These are phyloP conservation scores for Dasypogon diadema DNA, from an alignment of 2,888 invertebrate species.

Conservation along the genomic window DNA sequence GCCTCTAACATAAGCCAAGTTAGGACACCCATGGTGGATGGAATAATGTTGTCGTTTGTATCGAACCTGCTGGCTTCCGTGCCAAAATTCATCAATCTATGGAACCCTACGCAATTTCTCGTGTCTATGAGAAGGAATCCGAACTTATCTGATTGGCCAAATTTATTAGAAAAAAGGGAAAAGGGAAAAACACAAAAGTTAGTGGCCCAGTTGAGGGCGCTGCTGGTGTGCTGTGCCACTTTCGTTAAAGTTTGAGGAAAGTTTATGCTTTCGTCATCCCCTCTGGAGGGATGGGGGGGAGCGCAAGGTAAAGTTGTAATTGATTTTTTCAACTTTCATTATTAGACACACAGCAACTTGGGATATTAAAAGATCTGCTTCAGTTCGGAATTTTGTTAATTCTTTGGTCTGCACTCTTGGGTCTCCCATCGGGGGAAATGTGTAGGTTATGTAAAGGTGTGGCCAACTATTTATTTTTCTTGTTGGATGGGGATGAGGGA, in stretches of 20 bases:
- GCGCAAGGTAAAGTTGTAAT: constrained; percentile 2
- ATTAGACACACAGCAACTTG: background rate
- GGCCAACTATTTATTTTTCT: no score
- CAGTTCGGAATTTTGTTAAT: background rate
- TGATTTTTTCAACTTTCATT: constrained; percentile 9
- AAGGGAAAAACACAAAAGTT: background rate
- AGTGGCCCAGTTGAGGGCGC: background rate
- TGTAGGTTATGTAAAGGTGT: no score
- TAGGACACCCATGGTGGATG: background rate
- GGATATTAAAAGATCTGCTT: background rate
- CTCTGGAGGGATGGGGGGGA: background rate
- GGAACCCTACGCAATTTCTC: background rate
- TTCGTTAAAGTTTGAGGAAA: background rate
- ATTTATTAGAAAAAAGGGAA: background rate
- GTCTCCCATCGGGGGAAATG: no score
- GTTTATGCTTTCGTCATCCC: background rate
- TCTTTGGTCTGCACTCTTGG: background rate
- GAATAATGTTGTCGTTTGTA: background rate
- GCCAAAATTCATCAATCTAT: background rate
- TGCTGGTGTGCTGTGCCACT: background rate
- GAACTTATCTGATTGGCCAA: background rate
- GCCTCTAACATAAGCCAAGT: background rate
- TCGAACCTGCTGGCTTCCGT: background rate
- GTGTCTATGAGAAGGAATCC: background rate
- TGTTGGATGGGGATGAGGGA: no score